phyloP scores from a whole-genome alignment of 2,797 vertebrate genomes.

The Rhinoraja longicauda region DNA sequence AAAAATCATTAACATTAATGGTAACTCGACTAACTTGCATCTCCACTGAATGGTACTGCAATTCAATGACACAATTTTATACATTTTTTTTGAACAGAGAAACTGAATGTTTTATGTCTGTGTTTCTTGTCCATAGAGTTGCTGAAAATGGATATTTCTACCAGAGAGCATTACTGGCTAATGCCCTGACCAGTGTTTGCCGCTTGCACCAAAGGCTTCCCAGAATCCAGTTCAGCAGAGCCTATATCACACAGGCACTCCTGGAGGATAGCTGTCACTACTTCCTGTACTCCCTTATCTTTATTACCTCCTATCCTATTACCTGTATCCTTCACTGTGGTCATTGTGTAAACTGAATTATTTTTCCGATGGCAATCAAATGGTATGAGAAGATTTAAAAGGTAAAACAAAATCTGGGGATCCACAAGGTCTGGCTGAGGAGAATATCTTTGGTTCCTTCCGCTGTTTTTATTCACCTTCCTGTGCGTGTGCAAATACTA shows the following conservation, averaged over 20 bases:
- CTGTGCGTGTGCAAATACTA: too few species aligned
- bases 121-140: slow-evolving; percentile 12
- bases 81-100: background rate
- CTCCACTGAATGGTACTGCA: background rate
- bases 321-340: slow-evolving; percentile 39
- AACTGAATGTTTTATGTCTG: slow-evolving; percentile 15
- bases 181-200: slow-evolving; percentile 38
- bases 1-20: background rate
- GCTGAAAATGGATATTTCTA: slow-evolving; percentile 31
- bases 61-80: background rate
- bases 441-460: background rate
- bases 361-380: slow-evolving; percentile 33
- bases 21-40: background rate
- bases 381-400: slow-evolving; percentile 2
- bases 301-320: slow-evolving; percentile 39
- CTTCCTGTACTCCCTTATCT: slow-evolving; percentile 40
- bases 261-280: slow-evolving; percentile 40
- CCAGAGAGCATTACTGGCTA: slow-evolving; percentile 36
- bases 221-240: slow-evolving; percentile 32
- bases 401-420: background rate
- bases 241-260: slow-evolving; percentile 37
- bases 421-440: background rate
- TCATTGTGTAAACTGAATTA: slow-evolving; percentile 27
- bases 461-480: background rate
- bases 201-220: slow-evolving; percentile 39